Base-by-base conservation (phyloP, 64 coral and sea anemone genomes). In the Stichodactyla mertensii region DNA sequence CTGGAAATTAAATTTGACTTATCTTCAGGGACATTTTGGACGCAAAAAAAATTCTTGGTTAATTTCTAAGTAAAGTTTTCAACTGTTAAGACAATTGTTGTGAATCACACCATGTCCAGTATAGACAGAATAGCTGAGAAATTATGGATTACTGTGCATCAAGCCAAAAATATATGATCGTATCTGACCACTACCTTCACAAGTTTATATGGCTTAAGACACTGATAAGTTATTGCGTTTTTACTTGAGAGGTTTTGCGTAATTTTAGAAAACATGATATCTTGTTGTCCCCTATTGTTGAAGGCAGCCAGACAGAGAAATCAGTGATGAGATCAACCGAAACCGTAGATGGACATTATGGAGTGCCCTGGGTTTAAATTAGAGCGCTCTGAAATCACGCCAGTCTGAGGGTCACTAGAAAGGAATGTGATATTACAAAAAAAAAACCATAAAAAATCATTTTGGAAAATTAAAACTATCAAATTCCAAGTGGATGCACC, bases 181-280 rank as follows among this genome's bases (percentile, higher is more conserved):
- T 31, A 13, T 74, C 11, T 74, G 26, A 74, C 23, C 27, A n/a
- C 3, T 66, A 66, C 9, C 20, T 66, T n/a, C 20, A 8, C 62
- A 66, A 22, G 20, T 66, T 18, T 66, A 66, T 66, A 22, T 66
- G 62, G 19, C 19, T 66, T 66, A 66, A 20, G 69, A 74, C 24
- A 74, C 6, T 23, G 27, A 74, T 31, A 31, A 74, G 23, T 13
- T 10, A 31, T 74, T 74, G 69, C 69, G 26, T 23, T 74, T 74
- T 74, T 74, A 74, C 69, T 74, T 31, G 24, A 74, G 69, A 74
- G 69, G n/a, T 74, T 74, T 74, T 74, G 69, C 69, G 69, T 74
- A 74, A 74, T 74, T 13, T 12, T 31, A 74, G 69, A 74, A 74
- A 74, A 74, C 69, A 27, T 74, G 69, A 74, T 74, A 74, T 74